phyloP scores from a whole-genome alignment of 2,888 invertebrate species.

The Ditula angustiorana region DNA sequence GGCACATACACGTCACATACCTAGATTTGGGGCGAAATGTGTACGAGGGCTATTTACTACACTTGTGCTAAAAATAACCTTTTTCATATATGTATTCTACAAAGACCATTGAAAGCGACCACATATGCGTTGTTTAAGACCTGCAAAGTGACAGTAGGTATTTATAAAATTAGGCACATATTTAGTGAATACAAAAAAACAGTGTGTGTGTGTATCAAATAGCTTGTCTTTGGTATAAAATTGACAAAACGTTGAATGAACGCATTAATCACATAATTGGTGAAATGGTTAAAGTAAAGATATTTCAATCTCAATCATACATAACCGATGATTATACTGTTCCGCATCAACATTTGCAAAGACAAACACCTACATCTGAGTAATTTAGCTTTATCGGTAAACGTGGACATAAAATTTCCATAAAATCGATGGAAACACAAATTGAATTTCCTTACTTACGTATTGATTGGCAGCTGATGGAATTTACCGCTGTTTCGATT shows the following conservation, averaged over 20 bases:
- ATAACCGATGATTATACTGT: background rate
- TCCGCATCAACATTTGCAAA: background rate
- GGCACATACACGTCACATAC: slow-evolving; percentile 41
- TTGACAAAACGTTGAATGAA: no score
- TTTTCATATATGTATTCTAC: no score
- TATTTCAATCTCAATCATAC: no score
- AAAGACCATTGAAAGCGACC: no score
- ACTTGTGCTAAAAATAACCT: background rate
- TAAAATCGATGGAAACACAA: slow-evolving; percentile 39
- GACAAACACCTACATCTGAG: slow-evolving; percentile 20
- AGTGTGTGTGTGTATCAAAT: no score
- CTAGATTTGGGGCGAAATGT: background rate
- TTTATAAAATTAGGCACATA: no score
- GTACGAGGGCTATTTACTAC: background rate
- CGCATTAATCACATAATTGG: no score
- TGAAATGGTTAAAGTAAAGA: no score
- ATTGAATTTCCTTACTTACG: slow-evolving; percentile 37
- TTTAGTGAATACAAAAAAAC: no score
- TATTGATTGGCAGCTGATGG: slow-evolving; percentile 27
- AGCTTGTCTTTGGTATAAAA: no score
- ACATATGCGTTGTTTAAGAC: no score
- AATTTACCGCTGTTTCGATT: slow-evolving; percentile 14
- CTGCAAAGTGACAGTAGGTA: no score
- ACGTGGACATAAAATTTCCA: slow-evolving; percentile 33
- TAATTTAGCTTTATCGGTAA: slow-evolving; percentile 33